Base-by-base conservation (phyloP, 2,113 vertebrate species). In the Silurus meridionalis region DNA sequence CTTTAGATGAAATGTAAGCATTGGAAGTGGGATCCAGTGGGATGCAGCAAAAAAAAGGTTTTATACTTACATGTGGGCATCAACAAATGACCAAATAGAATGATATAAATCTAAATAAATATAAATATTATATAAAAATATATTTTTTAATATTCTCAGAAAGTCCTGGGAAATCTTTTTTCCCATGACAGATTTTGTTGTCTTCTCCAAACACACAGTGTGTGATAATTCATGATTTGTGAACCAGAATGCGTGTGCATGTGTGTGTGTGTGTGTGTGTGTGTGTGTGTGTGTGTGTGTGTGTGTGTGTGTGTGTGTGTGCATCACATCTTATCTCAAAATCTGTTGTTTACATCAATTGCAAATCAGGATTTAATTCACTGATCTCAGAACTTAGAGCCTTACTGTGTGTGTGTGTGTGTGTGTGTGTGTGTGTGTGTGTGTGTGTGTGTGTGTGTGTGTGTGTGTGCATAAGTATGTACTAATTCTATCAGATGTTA, bases 311-410 rank as follows among this genome's bases (percentile, higher is more conserved):
- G 3, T 46, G 52, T 55, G 19, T 57, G 66, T 81, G 48, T 58
- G 8, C 37, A 37, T 72, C 69, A 72, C 46, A 80, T 83, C 63
- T 69, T n/a, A 55, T 0, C 8, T 50, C 25, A 69, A 66, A 75
- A 66, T 85, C 64, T 72, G 9, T 23, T 87, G 82, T 87, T 84
- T 87, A 63, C 77, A 15, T 84, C 60, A 11, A 48, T 48, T 80
- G 69, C 50, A 28, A 61, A 87, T 85, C 28, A 74, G 67, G 77
- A 81, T 84, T 75, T 66, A 3, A 81, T 75, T 58, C 11, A 57
- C 11, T 81, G 74, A 87, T 83, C 72, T 83, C 52, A 78, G 19
- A 14, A 61, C 58, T 63, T 48, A 14, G 57, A 37, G 15, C n/a
- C 19, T 11, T 63, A 14, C 19, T 67, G 46, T 55, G 63, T 83